Percentiles rank a stretch among this genome's conserved stretches.
phyloP scores from a whole-genome alignment of 1,140 invertebrate species.

The Heterodera carotae region DNA sequence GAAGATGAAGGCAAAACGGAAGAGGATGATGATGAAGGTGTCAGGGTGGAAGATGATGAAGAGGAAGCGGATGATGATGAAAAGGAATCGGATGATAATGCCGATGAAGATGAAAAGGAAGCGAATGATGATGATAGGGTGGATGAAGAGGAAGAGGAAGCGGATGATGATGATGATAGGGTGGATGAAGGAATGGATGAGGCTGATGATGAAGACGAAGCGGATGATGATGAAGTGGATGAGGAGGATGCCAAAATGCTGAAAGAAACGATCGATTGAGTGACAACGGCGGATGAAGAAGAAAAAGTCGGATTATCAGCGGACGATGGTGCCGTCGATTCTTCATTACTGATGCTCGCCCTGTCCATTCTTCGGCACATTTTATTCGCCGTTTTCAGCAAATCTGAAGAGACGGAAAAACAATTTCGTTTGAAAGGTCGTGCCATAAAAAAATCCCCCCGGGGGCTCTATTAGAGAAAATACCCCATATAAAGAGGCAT shows the following conservation, averaged over 20 bases:
- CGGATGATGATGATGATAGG: background rate
- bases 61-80: background rate
- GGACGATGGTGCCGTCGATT: background rate
- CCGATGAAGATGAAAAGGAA: background rate
- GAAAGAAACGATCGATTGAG: no score
- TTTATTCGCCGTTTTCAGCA: slow-evolving; percentile 43
- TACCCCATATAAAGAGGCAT: no score
- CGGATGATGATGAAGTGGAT: background rate
- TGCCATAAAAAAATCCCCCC: slow-evolving; percentile 2
- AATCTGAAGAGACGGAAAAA: slow-evolving; percentile 33
- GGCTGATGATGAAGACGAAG: background rate
- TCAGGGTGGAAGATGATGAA: background rate
- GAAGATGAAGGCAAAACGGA: background rate
- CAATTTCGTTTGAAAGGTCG: slow-evolving; percentile 17
- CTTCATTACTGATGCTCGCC: background rate
- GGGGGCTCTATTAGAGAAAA: no score
- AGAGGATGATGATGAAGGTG: background rate
- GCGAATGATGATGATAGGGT: background rate
- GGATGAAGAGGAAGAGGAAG: background rate
- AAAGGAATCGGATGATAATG: no score
- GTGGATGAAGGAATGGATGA: background rate
- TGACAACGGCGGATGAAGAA: background rate
- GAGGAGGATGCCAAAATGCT: no score
- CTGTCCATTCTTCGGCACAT: slow-evolving; percentile 24
- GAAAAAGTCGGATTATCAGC: background rate